These are phyloP conservation scores for Micronycteris hirsuta DNA, from an alignment of 2,113 vertebrate genomes.

Conservation along the genomic window DNA sequence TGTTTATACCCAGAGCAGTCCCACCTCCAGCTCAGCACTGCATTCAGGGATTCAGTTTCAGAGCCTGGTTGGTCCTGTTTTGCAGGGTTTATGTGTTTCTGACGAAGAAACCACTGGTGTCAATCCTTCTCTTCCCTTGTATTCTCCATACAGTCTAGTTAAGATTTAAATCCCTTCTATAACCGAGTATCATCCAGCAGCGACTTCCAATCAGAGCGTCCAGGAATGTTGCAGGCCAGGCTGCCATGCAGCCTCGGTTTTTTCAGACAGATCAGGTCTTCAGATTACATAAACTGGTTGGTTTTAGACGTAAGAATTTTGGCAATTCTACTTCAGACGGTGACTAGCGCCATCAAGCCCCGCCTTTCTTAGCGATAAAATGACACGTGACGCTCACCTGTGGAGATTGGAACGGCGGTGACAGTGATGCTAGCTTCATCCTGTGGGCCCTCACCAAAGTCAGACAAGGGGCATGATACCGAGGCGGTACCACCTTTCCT, in stretches of 20 bases:
- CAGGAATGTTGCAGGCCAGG: background rate
- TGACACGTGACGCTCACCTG: background rate
- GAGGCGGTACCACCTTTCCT: background rate
- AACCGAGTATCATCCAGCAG: background rate
- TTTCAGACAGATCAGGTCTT: background rate
- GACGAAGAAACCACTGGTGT: conserved; percentile 4
- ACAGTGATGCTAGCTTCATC: background rate
- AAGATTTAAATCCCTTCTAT: conserved; percentile 39
- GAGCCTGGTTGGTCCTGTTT: conserved; percentile 14
- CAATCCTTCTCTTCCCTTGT: conserved; percentile 5
- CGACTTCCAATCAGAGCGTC: background rate
- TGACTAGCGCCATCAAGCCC: background rate
- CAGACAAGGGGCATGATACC: no score
- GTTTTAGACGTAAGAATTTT: background rate
- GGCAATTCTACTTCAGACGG: background rate
- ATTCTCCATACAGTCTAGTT: conserved; percentile 12
- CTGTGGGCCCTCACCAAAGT: background rate
- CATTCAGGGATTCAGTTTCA: background rate
- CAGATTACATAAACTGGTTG: background rate
- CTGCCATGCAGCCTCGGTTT: background rate
- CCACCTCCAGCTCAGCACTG: background rate
- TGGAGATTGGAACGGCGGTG: background rate
- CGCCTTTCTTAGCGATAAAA: background rate
- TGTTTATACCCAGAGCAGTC: background rate
- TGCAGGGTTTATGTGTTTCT: conserved; percentile 43